A percentile compares a stretch with the other conserved stretches of the same genome.
Conservation (phyloP, 2,113 vertebrate genomes). For the Vulpes ferrilata region DNA sequence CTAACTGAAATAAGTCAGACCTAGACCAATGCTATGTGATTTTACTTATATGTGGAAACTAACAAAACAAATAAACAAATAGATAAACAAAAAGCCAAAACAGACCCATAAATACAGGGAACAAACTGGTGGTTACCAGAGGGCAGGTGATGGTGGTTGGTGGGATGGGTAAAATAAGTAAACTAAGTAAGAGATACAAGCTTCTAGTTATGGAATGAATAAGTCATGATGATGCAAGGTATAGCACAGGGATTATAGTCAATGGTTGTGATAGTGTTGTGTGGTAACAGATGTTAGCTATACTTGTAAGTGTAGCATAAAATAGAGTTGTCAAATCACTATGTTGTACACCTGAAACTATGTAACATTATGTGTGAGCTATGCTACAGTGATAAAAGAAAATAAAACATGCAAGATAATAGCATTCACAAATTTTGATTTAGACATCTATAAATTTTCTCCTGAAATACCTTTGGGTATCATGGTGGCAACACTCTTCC, state of each 20-base stretch:
- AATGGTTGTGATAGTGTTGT: not conserved
- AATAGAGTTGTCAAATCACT: not conserved
- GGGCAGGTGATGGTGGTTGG: not conserved
- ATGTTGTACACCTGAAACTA: not conserved
- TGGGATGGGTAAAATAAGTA: not conserved
- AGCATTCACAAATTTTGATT: not conserved
- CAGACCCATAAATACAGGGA: not conserved
- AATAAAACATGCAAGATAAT: not conserved
- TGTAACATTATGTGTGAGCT: not conserved
- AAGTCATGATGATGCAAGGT: not conserved
- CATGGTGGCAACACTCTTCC: not conserved
- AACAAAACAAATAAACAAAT: not conserved
- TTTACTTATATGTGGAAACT: not conserved
- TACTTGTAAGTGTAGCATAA: not conserved
- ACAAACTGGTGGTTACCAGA: not conserved
- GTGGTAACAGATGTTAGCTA: not conserved
- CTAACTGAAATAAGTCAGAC: not conserved
- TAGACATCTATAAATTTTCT: not conserved
- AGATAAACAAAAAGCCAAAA: not conserved
- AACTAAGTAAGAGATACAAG: not conserved
- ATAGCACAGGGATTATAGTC: not conserved
- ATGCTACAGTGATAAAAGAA: not conserved
- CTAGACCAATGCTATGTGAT: not conserved
- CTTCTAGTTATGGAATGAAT: not conserved
- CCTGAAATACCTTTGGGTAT: not conserved